Percentiles rank a stretch among this genome's conserved stretches.
Evolutionary conservation across 1,140 invertebrate genomes (phyloP).

Genomic region (Phymastichus coffea): DNA sequence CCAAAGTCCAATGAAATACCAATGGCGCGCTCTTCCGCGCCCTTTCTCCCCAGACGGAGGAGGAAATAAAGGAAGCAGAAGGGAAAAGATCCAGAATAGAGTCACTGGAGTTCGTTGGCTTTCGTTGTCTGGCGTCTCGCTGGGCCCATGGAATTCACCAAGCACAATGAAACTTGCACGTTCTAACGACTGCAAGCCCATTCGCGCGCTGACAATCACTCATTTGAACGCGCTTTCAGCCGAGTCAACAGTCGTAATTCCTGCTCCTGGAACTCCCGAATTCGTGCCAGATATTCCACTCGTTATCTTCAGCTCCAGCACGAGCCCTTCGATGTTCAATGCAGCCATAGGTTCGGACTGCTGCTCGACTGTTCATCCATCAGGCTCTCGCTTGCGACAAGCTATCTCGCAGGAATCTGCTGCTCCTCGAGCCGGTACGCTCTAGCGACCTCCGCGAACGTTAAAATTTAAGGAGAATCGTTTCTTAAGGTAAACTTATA

Average conservation of each 20-base stretch:
- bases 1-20: not conserved
- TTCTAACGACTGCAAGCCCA: no score
- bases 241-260: no score
- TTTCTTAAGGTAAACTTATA: slow-evolving; percentile 2
- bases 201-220: slow-evolving; percentile 4
- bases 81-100: not conserved
- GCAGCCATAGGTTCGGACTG: no score
- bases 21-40: not conserved
- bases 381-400: no score
- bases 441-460: not conserved
- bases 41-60: no score
- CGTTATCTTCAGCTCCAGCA: no score
- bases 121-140: not conserved
- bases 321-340: no score
- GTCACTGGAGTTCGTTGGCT: not conserved
- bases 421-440: not conserved
- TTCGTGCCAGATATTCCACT: no score
- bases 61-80: not conserved
- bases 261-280: no score
- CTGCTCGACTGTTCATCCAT: no score
- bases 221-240: slow-evolving; percentile 2
- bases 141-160: no score
- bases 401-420: not conserved
- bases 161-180: no score
- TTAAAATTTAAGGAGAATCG: slow-evolving; percentile 8